These are phyloP conservation scores for human (Homo sapiens) DNA, from an alignment of 2,113 vertebrate genomes.

Conservation along the genomic window GRCh38 chr2:33908001-33908500, in stretches of 20 bases:
- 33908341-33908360: not conserved
- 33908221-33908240: constrained; percentile 59
- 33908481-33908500: not conserved
- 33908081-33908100: constrained; percentile 38
- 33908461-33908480: not conserved
- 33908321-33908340: not conserved
- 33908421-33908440: not conserved
- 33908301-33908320: not conserved
- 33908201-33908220: constrained; percentile 55
- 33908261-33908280: constrained; percentile 18
- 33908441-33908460: not conserved
- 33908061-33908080: constrained; percentile 36
- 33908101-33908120: constrained; percentile 37
- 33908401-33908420: not conserved
- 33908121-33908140: constrained; percentile 47
- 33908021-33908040: constrained; percentile 40
- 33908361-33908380: not conserved
- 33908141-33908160: not conserved
- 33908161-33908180: constrained; percentile 40
- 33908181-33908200: constrained; percentile 58
- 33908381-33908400: not conserved
- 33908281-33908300: not conserved
- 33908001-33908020: constrained; percentile 25
- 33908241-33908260: constrained; percentile 34
- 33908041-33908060: not conserved